Percentiles rank a stretch among this genome's conserved stretches.
These are phyloP conservation scores for Aquatica leii DNA, from an alignment of 2,888 invertebrate species.

Conservation along the genomic window DNA sequence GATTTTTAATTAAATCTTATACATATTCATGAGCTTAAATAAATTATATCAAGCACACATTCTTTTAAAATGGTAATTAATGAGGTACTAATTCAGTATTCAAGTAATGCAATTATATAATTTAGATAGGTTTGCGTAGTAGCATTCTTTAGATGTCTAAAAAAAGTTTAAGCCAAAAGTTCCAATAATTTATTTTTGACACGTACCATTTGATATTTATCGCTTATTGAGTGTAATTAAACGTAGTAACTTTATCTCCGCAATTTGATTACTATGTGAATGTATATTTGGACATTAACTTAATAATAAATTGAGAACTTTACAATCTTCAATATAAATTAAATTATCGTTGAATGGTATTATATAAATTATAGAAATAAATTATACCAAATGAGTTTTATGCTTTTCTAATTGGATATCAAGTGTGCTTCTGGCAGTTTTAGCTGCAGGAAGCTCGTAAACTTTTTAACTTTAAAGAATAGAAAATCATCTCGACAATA, in stretches of 20 bases:
- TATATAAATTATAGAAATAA: constrained; percentile 18
- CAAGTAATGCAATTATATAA: constrained; percentile 8
- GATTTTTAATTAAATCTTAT: constrained; percentile 8
- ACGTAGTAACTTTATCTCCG: too few relatives aligned
- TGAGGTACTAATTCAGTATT: constrained; percentile 11
- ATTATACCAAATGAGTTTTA: constrained; percentile 7
- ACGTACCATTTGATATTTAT: too few relatives aligned
- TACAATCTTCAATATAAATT: constrained; percentile 15
- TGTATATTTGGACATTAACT: too few relatives aligned
- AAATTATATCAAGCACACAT: constrained; percentile 1
- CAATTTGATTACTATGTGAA: too few relatives aligned
- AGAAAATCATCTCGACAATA: not conserved
- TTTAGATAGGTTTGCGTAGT: not conserved
- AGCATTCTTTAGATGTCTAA: too few relatives aligned
- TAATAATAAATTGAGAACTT: constrained; percentile 15
- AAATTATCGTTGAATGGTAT: constrained; percentile 20
- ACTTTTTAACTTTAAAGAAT: constrained; percentile 9
- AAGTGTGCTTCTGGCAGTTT: constrained; percentile 19
- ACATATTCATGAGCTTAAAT: not conserved
- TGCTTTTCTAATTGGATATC: constrained; percentile 14
- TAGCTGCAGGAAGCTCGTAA: constrained; percentile 5
- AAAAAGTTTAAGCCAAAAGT: too few relatives aligned
- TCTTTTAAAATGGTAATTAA: constrained; percentile 2
- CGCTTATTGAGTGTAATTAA: too few relatives aligned
- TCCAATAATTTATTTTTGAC: too few relatives aligned